Percentiles rank a stretch among this genome's conserved stretches.
phyloP scores from a whole-genome alignment of 1,140 invertebrate genomes.

The Apis laboriosa region DNA sequence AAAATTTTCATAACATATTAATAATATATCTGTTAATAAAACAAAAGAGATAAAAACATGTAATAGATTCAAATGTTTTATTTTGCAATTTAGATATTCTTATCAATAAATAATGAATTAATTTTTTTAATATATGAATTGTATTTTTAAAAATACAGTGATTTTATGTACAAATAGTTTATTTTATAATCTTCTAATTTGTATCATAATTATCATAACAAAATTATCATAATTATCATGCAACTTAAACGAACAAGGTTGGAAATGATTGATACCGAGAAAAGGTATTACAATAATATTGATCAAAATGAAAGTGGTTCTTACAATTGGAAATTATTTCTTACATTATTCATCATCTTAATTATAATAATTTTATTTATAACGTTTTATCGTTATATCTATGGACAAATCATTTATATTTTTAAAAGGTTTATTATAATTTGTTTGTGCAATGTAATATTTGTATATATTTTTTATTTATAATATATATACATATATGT shows the following conservation, averaged over 20 bases:
- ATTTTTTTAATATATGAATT: background rate
- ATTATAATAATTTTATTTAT: slow-evolving; percentile 16
- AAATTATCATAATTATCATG: background rate
- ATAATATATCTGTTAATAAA: background rate
- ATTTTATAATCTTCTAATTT: slow-evolving; percentile 2
- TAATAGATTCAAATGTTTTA: slow-evolving; percentile 25
- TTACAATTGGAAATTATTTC: slow-evolving; percentile 21
- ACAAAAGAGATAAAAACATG: background rate
- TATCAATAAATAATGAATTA: background rate
- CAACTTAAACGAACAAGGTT: slow-evolving; percentile 9
- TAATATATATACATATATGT: slow-evolving; percentile 3
- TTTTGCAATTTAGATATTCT: slow-evolving; percentile 5
- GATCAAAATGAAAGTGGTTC: slow-evolving; percentile 6
- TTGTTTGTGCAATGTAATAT: background rate
- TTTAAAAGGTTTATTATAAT: slow-evolving; percentile 33
- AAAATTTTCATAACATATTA: background rate
- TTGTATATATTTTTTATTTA: background rate
- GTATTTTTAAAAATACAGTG: background rate
- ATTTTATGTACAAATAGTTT: background rate
- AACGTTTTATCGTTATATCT: slow-evolving; percentile 4
- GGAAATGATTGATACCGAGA: slow-evolving; percentile 1
- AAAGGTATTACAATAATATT: slow-evolving; percentile 15
- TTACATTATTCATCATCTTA: slow-evolving; percentile 7
- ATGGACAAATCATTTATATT: slow-evolving; percentile 13
- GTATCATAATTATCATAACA: background rate